phyloP scores from a whole-genome alignment of 1,140 invertebrate species.

The Drosophila mayri region DNA sequence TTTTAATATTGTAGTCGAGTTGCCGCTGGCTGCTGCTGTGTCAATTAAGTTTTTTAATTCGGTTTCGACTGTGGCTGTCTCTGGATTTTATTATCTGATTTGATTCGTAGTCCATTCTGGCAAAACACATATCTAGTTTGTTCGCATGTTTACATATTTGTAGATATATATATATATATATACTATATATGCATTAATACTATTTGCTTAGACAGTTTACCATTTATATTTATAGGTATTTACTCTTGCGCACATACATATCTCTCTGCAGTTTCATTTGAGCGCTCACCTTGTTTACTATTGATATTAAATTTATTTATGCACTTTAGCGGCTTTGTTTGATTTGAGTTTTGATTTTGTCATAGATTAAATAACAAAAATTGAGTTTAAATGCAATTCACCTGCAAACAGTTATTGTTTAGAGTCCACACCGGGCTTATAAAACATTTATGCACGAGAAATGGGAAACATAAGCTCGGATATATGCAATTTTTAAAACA shows the following conservation, averaged over 20 bases:
- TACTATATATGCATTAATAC: conserved; percentile 26
- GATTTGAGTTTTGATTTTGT: conserved; percentile 71
- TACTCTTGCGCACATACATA: conserved; percentile 34
- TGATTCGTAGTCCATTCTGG: conserved; percentile 30
- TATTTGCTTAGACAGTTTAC: conserved; percentile 51
- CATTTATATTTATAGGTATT: conserved; percentile 56
- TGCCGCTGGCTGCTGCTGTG: conserved; percentile 35
- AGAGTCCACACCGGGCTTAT: conserved; percentile 8
- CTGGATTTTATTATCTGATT: conserved; percentile 47
- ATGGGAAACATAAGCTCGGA: conserved; percentile 22
- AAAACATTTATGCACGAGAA: conserved; percentile 43
- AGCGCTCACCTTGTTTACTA: conserved; percentile 44
- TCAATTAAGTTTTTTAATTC: conserved; percentile 35
- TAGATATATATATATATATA: conserved; percentile 22
- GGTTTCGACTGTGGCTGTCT: conserved; percentile 22
- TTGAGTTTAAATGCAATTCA: conserved; percentile 72
- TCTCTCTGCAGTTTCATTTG: conserved; percentile 39
- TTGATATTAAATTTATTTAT: conserved; percentile 64
- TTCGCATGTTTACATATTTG: conserved; percentile 14
- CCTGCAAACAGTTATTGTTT: conserved; percentile 59
- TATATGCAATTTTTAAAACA: conserved; percentile 21
- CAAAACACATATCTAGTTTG: conserved; percentile 19
- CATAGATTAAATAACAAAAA: conserved; percentile 61
- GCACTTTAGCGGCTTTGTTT: conserved; percentile 71
- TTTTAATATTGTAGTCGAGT: conserved; percentile 46